Evolutionary conservation across 1,140 invertebrate species (phyloP), one percentile per base, ranked within the genome.

Genomic region (Tachypleus tridentatus): DNA sequence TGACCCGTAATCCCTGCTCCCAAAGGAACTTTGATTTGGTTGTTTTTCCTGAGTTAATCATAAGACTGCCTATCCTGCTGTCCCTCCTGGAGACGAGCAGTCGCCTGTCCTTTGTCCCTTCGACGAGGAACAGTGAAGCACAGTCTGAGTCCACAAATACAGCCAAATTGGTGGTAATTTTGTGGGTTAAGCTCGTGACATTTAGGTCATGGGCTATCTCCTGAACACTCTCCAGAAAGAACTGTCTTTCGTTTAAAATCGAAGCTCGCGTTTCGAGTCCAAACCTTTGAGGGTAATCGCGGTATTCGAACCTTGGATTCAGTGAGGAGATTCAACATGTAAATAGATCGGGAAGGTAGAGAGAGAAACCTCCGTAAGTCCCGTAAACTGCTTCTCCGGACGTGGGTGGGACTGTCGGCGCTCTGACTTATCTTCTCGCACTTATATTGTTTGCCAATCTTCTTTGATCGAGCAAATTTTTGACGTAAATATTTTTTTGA

Each of bases 381-480:
- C 65, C 77, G 78, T 8, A 79, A 65, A 50, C 75, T 76, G 53
- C 74, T 76, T 62, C 78, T 67, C 49, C 77, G 66, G 5, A 73
- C n/a, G 69, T 72, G 8, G 71, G 65, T 8, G 29, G 29, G 29
- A 29, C 29, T 29, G 71, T 71, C 8, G 72, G 68, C 48, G 69
- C 62, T 52, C 72, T 72, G 6, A 68, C 69, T 57, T 67, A 67
- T 54, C 57, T 62, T 65, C 64, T 68, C 72, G 68, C 63, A 76
- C 4, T 79, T 80, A 58, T 78, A 73, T 67, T 79, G 80, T 63
- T 81, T 77, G 67, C 76, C 79, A 47, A 75, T 74, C 65, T 74
- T 77, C 71, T 81, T 81, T 51, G 78, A 76, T 50, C 76, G 72
- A 5, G 80, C 80, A 70, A 77, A 81, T 66, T 82, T 80, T 58